phyloP scores from a whole-genome alignment of 2,113 vertebrate species.

The Phaethon lepturus region DNA sequence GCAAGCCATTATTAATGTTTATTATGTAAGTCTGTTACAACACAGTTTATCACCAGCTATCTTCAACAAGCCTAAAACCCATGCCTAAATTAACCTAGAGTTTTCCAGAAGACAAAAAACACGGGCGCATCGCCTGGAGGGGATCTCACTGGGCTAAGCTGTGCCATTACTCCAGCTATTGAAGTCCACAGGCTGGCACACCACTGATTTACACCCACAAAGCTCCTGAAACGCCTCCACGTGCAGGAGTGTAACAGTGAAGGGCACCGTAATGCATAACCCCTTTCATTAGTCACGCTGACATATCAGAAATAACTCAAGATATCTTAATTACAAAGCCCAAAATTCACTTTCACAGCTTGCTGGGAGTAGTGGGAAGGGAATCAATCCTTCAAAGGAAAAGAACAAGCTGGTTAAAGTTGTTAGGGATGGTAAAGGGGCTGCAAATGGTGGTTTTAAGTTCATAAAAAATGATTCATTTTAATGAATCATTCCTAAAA shows the following conservation, averaged over 20 bases:
- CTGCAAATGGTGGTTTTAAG: not conserved
- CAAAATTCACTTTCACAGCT: constrained; percentile 8
- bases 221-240: not conserved
- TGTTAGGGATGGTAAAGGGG: not conserved
- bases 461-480: not conserved
- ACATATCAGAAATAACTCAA: constrained; percentile 37
- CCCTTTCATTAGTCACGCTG: constrained; percentile 11
- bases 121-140: not conserved
- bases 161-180: not conserved
- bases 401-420: not conserved
- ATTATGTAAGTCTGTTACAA: not conserved
- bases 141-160: not conserved
- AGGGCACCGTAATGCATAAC: not conserved
- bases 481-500: not conserved
- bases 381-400: not conserved
- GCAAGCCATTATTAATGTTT: not conserved
- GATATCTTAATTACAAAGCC: constrained; percentile 29
- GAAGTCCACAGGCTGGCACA: not conserved
- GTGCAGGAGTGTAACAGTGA: rapidly evolving
- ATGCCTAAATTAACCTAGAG: not conserved
- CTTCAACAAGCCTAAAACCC: not conserved
- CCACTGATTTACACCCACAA: not conserved
- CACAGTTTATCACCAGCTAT: not conserved
- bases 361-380: not conserved
- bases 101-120: not conserved